Evolutionary conservation across 2,888 invertebrate genomes (phyloP).

Genomic region (Stenurella melanura): DNA sequence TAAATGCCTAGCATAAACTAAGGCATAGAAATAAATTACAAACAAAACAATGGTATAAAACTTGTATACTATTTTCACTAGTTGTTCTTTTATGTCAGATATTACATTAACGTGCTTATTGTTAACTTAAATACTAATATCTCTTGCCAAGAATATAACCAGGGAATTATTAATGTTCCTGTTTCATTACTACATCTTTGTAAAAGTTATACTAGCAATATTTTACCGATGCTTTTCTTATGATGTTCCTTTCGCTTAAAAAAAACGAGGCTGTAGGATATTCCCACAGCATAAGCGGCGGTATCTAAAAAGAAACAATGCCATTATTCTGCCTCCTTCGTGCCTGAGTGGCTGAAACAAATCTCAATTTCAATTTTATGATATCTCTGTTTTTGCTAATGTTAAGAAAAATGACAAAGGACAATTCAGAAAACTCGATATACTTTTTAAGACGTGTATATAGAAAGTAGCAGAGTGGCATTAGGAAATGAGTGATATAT

Average conservation of each 20-base stretch:
- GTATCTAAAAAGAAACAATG: background rate
- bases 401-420: slow-evolving; percentile 3
- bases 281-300: background rate
- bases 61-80: too few relatives aligned
- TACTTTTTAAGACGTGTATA: background rate
- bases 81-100: background rate
- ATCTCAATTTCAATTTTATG: slow-evolving; percentile 22
- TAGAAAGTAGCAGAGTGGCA: background rate
- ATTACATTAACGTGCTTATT: background rate
- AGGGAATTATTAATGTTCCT: background rate
- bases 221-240: background rate
- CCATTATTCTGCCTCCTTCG: slow-evolving; percentile 8
- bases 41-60: too few relatives aligned
- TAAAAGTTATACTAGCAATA: background rate
- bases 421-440: background rate
- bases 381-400: slow-evolving; percentile 14
- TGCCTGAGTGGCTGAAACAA: slow-evolving; percentile 17
- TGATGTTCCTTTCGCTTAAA: background rate
- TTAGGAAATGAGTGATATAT: background rate
- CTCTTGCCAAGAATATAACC: background rate
- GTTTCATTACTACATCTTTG: background rate
- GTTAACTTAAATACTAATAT: background rate
- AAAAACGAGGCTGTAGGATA: background rate
- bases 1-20: too few relatives aligned
- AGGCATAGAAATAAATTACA: too few relatives aligned